phyloP scores from a whole-genome alignment of 2,797 vertebrate species.

The Danio tinwini region DNA sequence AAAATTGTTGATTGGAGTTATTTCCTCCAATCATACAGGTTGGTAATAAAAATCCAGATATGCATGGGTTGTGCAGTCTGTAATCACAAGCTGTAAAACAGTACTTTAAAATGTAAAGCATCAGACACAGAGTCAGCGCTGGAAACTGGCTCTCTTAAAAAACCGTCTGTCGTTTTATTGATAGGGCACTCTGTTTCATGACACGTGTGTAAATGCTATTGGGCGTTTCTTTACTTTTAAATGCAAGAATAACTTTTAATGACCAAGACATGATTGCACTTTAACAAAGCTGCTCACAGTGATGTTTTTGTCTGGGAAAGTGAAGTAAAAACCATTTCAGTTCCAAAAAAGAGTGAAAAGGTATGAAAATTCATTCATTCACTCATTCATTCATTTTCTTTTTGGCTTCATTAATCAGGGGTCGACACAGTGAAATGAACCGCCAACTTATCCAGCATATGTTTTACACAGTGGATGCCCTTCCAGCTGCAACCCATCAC shows the following conservation, averaged over 20 bases:
- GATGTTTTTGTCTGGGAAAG: not conserved
- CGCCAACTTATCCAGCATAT: no score
- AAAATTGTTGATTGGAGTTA: not conserved
- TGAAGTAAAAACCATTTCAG: not conserved
- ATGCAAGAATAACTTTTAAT: conserved; percentile 8
- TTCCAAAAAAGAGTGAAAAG: not conserved
- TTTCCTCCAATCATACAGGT: not conserved
- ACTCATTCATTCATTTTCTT: no score
- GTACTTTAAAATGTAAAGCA: not conserved
- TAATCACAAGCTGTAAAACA: conserved; percentile 17
- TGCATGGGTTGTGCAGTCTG: not conserved
- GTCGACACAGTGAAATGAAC: no score
- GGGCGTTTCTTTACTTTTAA: conserved; percentile 8
- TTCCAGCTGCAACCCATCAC: no score
- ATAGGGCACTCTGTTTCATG: conserved; percentile 18
- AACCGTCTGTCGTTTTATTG: conserved; percentile 18
- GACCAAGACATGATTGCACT: not conserved
- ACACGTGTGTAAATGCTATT: conserved; percentile 40
- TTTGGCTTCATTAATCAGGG: no score
- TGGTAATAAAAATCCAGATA: not conserved
- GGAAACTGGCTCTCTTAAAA: conserved; percentile 32
- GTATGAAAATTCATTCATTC: no score
- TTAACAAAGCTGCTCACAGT: not conserved
- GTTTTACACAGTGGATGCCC: no score
- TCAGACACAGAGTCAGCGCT: not conserved